These are phyloP conservation scores for Agapornis canus DNA, from an alignment of 2,797 vertebrate species.

Conservation along the genomic window DNA sequence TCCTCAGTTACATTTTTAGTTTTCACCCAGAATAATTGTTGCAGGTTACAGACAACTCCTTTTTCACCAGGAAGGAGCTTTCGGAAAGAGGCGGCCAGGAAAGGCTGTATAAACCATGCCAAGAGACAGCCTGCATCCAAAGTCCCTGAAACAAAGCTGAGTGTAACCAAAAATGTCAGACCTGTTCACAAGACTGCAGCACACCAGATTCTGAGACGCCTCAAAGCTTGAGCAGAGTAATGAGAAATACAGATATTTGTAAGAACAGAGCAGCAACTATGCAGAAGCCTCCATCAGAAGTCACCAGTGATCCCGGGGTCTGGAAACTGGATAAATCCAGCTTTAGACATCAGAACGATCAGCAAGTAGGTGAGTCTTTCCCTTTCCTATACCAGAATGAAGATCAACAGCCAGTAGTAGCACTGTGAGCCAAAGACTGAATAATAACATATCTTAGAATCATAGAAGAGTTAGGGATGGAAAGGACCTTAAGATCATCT, in stretches of 20 bases:
- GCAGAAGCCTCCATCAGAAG: not conserved
- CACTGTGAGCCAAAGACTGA: not conserved
- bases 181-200: not conserved
- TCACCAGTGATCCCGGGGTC: not conserved
- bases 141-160: not conserved
- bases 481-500: no score
- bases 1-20: not conserved
- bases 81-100: not conserved
- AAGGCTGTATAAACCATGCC: not conserved
- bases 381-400: not conserved
- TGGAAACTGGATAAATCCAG: not conserved
- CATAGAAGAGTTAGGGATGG: no score
- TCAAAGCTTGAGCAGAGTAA: not conserved
- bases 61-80: not conserved
- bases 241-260: not conserved
- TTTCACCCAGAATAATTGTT: not conserved
- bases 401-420: not conserved
- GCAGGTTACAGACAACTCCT: not conserved
- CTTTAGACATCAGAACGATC: not conserved
- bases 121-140: not conserved
- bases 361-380: not conserved
- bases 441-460: not conserved
- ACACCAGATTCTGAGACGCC: not conserved
- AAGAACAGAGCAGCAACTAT: not conserved
- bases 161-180: not conserved